Base-by-base conservation (phyloP, 2,888 invertebrate species). In the Phlogophora meticulosa region DNA sequence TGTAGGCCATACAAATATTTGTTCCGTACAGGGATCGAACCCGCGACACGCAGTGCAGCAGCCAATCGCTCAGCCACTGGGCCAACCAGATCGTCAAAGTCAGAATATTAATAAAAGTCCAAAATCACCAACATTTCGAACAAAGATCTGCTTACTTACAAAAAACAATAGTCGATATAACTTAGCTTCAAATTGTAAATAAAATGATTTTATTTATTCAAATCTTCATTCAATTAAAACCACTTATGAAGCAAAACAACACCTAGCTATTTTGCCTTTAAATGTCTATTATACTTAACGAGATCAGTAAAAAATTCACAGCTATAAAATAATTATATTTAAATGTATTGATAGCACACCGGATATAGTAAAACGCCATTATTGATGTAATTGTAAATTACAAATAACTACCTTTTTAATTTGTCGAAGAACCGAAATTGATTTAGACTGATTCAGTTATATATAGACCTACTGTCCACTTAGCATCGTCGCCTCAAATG, bases 221-320 rank as follows among this genome's bases (percentile, higher is more conserved):
- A 62, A 42, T 40, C 15, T 52, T 42, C 22, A 57, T 57, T 63
- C 28, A 52, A 57, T 69, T 56, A 63, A 40, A 36, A 57, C 11
- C 62, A 40, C 38, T 63, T 62, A 34, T 17, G 10, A 24, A 56
- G 24, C 13, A 45, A 10, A 43, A 49, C n/a, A 46, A 17, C 45
- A 24, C n/a, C 28, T 28, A 63, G 15, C 15, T 22, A 22, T 22
- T 45, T 62, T 22, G 7, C 43, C 7, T 55, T 68, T 61, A 53
- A 69, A 53, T 17, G 7, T 40, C 28, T 24, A 52, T 45, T 58
- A 45, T 15, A 24, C 1, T n/a, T 11, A 51, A 22, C 24, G 51
- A 45, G 7, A 7, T n/a, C 59, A 4, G 1, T 17, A 24, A 64
- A 40, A 64, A 22, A 49, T 49, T 53, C 24, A 53, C 45, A 28